A percentile compares a stretch with the other conserved stretches of the same genome.
Conservation (phyloP, 92 coral and sea anemone genomes). For the Montipora capitata region DNA sequence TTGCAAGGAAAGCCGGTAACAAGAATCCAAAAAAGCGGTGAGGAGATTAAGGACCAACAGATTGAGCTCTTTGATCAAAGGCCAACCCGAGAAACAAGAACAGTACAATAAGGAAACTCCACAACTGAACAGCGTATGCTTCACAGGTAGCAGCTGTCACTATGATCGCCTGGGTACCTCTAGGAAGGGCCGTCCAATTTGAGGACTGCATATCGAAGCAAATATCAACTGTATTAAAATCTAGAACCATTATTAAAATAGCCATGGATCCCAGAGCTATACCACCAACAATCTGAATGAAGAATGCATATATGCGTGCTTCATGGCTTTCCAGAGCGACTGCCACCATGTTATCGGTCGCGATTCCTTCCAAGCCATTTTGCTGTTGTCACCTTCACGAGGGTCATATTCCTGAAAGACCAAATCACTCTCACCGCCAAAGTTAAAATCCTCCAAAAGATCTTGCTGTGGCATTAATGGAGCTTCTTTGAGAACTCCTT, state of each 20-base stretch:
- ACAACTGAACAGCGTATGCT: conserved; percentile 63
- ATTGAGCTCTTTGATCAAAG: conserved; percentile 64
- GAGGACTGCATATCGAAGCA: conserved; percentile 45
- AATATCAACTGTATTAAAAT: conserved; percentile 76
- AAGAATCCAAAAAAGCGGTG: conserved; percentile 69
- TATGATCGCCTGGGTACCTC: conserved; percentile 43
- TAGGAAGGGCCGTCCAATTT: conserved; percentile 52
- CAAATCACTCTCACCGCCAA: conserved; percentile 53
- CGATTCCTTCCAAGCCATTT: conserved; percentile 64
- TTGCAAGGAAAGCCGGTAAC: conserved; percentile 58
- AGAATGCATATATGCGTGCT: conserved; percentile 56
- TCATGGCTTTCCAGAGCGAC: conserved; percentile 36
- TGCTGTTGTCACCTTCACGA: conserved; percentile 36
- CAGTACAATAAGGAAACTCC: conserved; percentile 51
- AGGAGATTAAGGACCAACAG: conserved; percentile 55
- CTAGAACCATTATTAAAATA: conserved; percentile 59
- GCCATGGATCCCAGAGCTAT: conserved; percentile 49
- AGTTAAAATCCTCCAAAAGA: conserved; percentile 41
- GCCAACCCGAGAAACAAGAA: conserved; percentile 61
- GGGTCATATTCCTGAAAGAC: conserved; percentile 78
- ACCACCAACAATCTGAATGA: conserved; percentile 75
- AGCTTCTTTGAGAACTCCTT: neutral
- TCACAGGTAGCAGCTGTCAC: conserved; percentile 53
- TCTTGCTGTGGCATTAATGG: neutral
- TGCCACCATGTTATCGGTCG: conserved; percentile 32